Percentiles rank a stretch among this genome's conserved stretches.
Evolutionary conservation across 2,888 invertebrate genomes (phyloP).

Genomic region (Drosophila subquinaria): DNA sequence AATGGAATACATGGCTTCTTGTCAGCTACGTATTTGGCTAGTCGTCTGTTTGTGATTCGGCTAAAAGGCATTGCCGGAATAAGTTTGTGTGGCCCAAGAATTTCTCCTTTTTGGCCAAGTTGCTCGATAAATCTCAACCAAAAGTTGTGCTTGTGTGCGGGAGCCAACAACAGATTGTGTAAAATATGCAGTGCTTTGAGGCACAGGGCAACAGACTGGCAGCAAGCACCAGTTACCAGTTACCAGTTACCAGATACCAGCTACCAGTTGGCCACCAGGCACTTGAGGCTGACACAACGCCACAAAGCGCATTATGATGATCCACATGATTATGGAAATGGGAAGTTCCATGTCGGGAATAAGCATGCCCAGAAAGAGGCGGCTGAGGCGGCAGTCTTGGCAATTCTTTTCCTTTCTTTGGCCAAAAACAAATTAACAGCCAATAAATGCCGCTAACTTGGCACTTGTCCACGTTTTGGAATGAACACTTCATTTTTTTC

Average conservation of each 20-base stretch:
- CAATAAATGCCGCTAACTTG: slow-evolving; percentile 30
- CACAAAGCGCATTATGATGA: slow-evolving; percentile 78
- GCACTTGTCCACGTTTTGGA: slow-evolving; percentile 34
- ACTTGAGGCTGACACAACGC: slow-evolving; percentile 65
- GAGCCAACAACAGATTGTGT: slow-evolving; percentile 59
- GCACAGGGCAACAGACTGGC: slow-evolving; percentile 35
- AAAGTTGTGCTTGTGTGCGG: slow-evolving; percentile 58
- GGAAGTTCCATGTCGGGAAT: background rate
- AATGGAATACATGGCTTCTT: slow-evolving; percentile 16
- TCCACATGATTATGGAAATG: slow-evolving; percentile 58
- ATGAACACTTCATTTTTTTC: slow-evolving; percentile 14
- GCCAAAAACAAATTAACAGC: slow-evolving; percentile 24
- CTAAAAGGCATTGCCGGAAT: slow-evolving; percentile 70
- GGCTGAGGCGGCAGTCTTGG: slow-evolving; percentile 16
- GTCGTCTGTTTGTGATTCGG: slow-evolving; percentile 32
- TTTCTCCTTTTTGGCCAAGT: slow-evolving; percentile 60
- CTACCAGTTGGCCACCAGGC: slow-evolving; percentile 28
- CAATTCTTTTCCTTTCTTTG: slow-evolving; percentile 21
- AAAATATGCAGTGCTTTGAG: slow-evolving; percentile 70
- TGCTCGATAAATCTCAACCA: slow-evolving; percentile 70
- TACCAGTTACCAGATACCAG: slow-evolving; percentile 28
- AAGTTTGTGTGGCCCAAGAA: slow-evolving; percentile 53
- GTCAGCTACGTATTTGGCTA: slow-evolving; percentile 27
- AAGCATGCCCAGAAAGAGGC: background rate
- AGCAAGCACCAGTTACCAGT: slow-evolving; percentile 17